Evolutionary conservation across 1,140 invertebrate species (phyloP), one percentile per base, ranked within the genome.

Genomic region (Mylabris phalerata): DNA sequence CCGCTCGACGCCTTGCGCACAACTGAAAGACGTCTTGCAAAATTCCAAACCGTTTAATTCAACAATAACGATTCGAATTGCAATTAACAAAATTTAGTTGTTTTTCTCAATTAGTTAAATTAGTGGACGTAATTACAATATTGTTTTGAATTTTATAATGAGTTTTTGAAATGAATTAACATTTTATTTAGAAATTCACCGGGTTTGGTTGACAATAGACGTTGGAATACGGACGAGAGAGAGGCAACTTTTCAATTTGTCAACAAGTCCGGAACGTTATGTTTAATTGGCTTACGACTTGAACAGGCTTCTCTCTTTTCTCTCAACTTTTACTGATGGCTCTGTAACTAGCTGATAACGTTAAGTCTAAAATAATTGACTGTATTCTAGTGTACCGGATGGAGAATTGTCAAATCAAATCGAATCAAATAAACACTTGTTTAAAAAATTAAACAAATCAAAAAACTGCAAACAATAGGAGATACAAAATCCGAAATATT

Each of bases 351-450:
- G 7, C 42, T 54, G 51, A 54, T 54, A 54, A 54, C 27, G 51
- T 43, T 54, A 54, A 54, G 51, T 54, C 51, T 54, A 11, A 46
- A 54, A 54, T 54, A 54, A 54, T 54, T 54, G 51, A 54, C 51
- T 54, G n/a, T 42, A 25, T 45, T 46, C 19, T 43, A 54, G 32
- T 46, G 32, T 39, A 46, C n/a, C 26, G 19, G 7, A 32, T 32
- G 4, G 7, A 3, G 4, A 32, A 32, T 32, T 32, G 2, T 32
- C 7, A 4, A 32, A 32, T 5, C 4, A 32, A 32, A 32, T 32
- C 32, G 1, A 32, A 19, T 19, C 19, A 32, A 32, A 32, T 7
- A 32, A 32, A 3, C 32, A 32, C 4, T 32, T 32, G 7, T 7
- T 32, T 7, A 7, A 32, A 4, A 32, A 32, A 5, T 32, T 3